Evolutionary conservation across 2,113 vertebrate species (phyloP).

Genomic region (Galeopterus variegatus): DNA sequence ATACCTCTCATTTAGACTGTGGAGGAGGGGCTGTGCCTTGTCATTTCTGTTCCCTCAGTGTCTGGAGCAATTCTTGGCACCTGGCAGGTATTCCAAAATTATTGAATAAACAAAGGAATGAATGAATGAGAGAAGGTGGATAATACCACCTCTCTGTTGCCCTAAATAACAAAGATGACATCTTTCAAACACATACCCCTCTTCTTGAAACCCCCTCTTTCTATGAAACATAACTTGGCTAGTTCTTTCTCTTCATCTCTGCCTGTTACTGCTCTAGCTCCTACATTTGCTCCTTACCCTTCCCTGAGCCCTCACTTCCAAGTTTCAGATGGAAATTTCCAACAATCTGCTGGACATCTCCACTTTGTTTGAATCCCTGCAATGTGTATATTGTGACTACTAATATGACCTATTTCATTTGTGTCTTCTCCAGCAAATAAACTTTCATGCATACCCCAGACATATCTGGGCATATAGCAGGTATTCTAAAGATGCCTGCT

Average conservation of each 20-base stretch:
- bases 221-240: neutral
- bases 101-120: neutral
- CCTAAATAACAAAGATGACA: constrained; percentile 9
- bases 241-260: neutral
- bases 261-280: neutral
- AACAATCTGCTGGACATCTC: neutral
- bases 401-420: constrained; percentile 33
- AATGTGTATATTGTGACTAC: constrained; percentile 15
- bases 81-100: constrained; percentile 21
- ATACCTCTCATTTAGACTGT: neutral
- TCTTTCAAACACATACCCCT: neutral
- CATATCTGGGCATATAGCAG: constrained; percentile 15
- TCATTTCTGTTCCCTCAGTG: constrained; percentile 22
- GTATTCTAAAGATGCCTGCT: constrained; percentile 48
- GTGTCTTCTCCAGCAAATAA: constrained; percentile 32
- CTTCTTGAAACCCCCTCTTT: neutral
- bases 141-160: neutral
- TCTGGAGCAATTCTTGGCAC: neutral
- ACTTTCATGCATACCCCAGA: neutral
- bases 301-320: neutral
- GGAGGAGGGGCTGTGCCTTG: neutral
- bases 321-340: constrained; percentile 57
- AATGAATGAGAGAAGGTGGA: neutral
- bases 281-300: neutral
- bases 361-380: constrained; percentile 5